Evolutionary conservation across 2,113 vertebrate species (phyloP), one percentile per base, ranked within the genome.

Genomic region (Balaeniceps rex): DNA sequence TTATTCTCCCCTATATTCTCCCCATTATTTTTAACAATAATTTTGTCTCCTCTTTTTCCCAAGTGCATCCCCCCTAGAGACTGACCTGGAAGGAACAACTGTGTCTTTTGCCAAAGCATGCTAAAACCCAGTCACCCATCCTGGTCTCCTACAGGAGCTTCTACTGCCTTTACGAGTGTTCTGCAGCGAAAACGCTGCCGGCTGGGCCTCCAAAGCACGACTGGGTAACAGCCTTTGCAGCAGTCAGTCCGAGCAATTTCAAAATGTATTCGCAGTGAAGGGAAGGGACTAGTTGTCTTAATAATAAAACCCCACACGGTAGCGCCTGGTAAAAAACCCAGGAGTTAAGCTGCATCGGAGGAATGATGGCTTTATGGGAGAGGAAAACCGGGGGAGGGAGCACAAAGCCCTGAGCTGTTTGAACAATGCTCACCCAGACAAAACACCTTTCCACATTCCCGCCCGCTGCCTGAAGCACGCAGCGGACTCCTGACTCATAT

Each of bases 231-330:
- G 65, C 65, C 46, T 14, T 2, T 9, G 74, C 34, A 22, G 36
- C 49, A 15, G 58, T 52, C 38, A 22, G 40, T 2, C 10, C 14
- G 10, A 47, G 49, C 40, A 16, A 34, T 23, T 52, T 28, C 74
- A 8, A 29, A 11, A 33, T 1, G 1, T 22, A 17, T 8, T 79
- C 33, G 17, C 2, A 5, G 49, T 9, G 15, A n/a, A 28, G n/a
- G 40, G 26, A 65, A 83, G 34, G n/a, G 60, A 66, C n/a, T 31
- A 9, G 6, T 10, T 52, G 7, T 71, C 33, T 46, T 64, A 8
- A 1, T 4, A 46, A 19, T 29, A 19, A 87, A 91, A 75, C 61
- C 34, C 11, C 22, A 11, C 7, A 2, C 0, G 2, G 63, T 4
- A 83, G 51, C 0, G 5, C 21, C 36, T 19, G 28, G 19, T 54